Evolutionary conservation across 2,797 vertebrate species (phyloP).

Genomic region (Vultur gryphus): DNA sequence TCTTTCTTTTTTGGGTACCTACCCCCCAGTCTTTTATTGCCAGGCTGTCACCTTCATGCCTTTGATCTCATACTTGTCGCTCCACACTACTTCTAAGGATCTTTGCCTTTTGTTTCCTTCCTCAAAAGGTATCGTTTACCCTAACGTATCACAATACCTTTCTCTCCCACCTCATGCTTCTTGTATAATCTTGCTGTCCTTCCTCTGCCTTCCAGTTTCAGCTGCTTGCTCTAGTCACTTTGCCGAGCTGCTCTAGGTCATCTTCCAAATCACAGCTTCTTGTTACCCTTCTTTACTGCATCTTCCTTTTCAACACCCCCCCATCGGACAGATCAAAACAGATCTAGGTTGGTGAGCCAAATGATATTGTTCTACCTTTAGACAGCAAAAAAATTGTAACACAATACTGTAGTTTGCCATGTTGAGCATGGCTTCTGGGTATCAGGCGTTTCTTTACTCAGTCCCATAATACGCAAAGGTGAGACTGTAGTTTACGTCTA

Average conservation of each 20-base stretch:
- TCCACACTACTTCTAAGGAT: not conserved
- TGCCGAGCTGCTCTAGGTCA: not conserved
- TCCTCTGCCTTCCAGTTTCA: not conserved
- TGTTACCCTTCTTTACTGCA: not conserved
- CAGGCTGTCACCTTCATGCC: not conserved
- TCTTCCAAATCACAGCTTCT: not conserved
- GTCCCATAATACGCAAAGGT: not conserved
- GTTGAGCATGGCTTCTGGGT: not conserved
- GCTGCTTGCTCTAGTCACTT: not conserved
- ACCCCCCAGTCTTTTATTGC: not conserved
- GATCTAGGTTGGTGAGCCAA: not conserved
- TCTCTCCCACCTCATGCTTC: not conserved
- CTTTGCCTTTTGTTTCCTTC: not conserved
- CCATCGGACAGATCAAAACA: not conserved
- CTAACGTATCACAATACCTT: not conserved
- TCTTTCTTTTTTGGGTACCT: not conserved
- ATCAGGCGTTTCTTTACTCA: accelerated
- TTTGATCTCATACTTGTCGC: not conserved
- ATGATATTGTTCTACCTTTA: not conserved
- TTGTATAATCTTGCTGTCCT: not conserved
- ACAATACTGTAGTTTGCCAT: not conserved
- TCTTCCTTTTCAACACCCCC: not conserved
- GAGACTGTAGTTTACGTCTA: not conserved
- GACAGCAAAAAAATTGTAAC: not conserved
- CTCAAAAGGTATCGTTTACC: not conserved